Evolutionary conservation across 2,888 invertebrate species (phyloP).

Genomic region (Salticus scenicus): DNA sequence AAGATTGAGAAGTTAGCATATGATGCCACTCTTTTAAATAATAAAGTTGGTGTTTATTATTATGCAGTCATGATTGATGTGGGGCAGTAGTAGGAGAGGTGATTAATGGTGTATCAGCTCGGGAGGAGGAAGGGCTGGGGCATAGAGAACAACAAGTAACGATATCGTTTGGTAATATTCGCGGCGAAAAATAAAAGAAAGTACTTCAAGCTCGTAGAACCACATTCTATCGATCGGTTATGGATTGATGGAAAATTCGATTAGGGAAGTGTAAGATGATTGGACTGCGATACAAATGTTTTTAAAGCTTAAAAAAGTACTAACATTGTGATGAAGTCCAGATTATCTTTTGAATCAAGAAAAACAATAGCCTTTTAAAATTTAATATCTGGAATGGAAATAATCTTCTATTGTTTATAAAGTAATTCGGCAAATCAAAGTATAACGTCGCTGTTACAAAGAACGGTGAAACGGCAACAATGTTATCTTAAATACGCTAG

Average conservation of each 20-base stretch:
- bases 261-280: background rate
- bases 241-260: constrained; percentile 5
- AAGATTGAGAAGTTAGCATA: constrained; percentile 14
- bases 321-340: too few relatives aligned
- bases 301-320: background rate
- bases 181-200: background rate
- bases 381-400: too few relatives aligned
- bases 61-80: constrained; percentile 31
- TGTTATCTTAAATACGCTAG: too few relatives aligned
- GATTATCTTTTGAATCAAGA: too few relatives aligned
- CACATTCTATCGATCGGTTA: background rate
- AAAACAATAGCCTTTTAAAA: too few relatives aligned
- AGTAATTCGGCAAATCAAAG: too few relatives aligned
- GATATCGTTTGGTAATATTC: background rate
- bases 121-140: background rate
- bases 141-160: background rate
- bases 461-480: too few relatives aligned
- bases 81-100: background rate
- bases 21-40: constrained; percentile 4
- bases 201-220: background rate
- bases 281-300: background rate
- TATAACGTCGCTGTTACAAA: too few relatives aligned
- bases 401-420: too few relatives aligned
- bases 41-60: constrained; percentile 11
- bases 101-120: constrained; percentile 33